A percentile compares a stretch with the other conserved stretches of the same genome.
These are phyloP conservation scores for Eidolon helvum DNA, from an alignment of 2,113 vertebrate genomes.

Conservation along the genomic window DNA sequence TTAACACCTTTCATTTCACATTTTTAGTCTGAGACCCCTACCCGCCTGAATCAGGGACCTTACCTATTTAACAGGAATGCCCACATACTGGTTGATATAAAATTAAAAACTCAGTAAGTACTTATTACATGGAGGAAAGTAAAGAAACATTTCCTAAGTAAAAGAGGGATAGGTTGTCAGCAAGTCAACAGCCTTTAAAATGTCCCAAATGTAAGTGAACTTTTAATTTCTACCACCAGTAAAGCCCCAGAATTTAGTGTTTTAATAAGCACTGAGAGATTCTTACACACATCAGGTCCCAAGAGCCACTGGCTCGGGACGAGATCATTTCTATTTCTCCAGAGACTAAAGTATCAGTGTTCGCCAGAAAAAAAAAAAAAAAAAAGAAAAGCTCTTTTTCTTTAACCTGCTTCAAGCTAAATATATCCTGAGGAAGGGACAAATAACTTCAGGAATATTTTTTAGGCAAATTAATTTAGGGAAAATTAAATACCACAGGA, in stretches of 20 bases:
- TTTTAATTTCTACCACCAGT: constrained; percentile 22
- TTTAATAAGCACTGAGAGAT: background rate
- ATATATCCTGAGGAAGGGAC: background rate
- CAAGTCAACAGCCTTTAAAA: constrained; percentile 2
- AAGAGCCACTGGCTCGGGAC: background rate
- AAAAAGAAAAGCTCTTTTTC: constrained; percentile 15
- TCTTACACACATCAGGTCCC: background rate
- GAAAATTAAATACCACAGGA: constrained; percentile 25
- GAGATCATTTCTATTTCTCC: background rate
- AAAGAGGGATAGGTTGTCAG: background rate
- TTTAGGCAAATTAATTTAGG: constrained; percentile 42
- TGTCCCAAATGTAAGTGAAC: background rate
- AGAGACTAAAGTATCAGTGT: background rate
- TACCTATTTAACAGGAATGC: background rate
- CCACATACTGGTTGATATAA: background rate
- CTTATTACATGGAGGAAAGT: background rate
- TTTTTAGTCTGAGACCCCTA: background rate
- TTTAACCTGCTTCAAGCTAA: constrained; percentile 37
- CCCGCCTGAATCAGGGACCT: background rate
- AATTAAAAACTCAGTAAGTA: background rate
- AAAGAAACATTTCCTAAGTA: background rate
- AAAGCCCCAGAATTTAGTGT: background rate
- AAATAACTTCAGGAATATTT: background rate
- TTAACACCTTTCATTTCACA: background rate
- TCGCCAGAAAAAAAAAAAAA: background rate